phyloP scores from a whole-genome alignment of 92 coral and sea anemone species.

The Virgularia gustaviana region DNA sequence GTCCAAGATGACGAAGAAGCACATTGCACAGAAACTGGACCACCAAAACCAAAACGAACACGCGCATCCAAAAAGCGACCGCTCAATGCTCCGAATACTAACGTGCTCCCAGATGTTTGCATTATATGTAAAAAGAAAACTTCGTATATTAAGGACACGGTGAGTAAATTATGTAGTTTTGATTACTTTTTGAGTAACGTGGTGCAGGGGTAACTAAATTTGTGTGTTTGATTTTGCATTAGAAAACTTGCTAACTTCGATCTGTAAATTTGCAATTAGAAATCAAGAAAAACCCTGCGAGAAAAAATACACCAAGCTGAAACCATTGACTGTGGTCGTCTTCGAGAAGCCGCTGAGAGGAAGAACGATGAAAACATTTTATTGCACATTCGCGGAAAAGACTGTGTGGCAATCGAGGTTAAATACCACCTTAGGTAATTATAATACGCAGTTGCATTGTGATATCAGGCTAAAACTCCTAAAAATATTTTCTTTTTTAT shows the following conservation, averaged over 20 bases:
- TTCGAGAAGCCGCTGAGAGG: constrained; percentile 14
- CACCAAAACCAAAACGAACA: neutral
- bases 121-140: constrained; percentile 25
- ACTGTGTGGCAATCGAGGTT: constrained; percentile 28
- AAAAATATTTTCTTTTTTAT: neutral
- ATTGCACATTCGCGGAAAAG: constrained; percentile 6
- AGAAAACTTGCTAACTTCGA: neutral
- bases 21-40: neutral
- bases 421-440: constrained; percentile 12
- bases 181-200: neutral
- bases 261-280: constrained; percentile 7
- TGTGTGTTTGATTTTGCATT: neutral
- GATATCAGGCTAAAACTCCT: neutral
- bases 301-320: constrained; percentile 30
- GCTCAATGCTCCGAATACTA: neutral
- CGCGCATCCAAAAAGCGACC: neutral
- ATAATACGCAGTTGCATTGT: neutral
- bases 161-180: neutral
- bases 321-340: constrained; percentile 22
- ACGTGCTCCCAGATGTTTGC: constrained; percentile 18
- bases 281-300: constrained; percentile 10
- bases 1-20: neutral
- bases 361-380: constrained; percentile 11
- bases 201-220: neutral
- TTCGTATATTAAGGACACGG: constrained; percentile 4